Base-by-base conservation (phyloP, 2,888 invertebrate species). In the Masnerella sp. region DNA sequence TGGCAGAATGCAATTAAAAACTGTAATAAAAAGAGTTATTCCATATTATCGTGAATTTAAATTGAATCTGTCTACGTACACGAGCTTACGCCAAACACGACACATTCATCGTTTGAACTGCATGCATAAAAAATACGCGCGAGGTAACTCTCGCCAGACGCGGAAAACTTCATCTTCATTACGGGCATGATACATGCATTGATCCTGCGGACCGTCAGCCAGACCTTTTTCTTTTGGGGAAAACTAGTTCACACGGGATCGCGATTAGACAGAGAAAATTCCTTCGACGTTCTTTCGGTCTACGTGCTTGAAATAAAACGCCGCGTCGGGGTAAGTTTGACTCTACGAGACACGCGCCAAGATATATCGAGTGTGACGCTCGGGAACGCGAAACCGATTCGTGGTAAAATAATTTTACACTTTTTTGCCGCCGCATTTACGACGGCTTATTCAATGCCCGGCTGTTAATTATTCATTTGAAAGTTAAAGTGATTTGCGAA, bases 241-340 rank as follows among this genome's bases (percentile, higher is more conserved):
- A 70, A 74, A 74, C 64, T 74, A 74, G 74, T 70, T 74, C 70
- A 70, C 74, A 62, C 70, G 69, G 71, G 62, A 71, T 76, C 74
- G 69, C 74, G 74, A 76, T 76, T 76, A 76, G 72, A 76, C 71
- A 56, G 56, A 69, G 69, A 74, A 76, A 76, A 74, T 74, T 76
- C 74, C 69, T 74, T 52, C 68, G 68, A 64, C 68, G 74, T 74
- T 68, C 68, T 76, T 74, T 71, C 74, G 58, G 61, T 58, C 64
- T 74, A 76, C 76, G 74, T 76, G 74, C 76, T 71, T 71, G 74
- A 76, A 76, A 76, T 76, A 76, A 76, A 74, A 74, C 61, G 74
- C 70, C 69, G 69, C 70, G 74, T 74, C 74, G 61, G 74, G 59
- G 65, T 65, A 70, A 70, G 54, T 75, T 75, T 71, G 71, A 67